A percentile compares a stretch with the other conserved stretches of the same genome.
Evolutionary conservation across 2,797 vertebrate genomes (phyloP).

Genomic region (Buphagus erythrorhynchus): DNA sequence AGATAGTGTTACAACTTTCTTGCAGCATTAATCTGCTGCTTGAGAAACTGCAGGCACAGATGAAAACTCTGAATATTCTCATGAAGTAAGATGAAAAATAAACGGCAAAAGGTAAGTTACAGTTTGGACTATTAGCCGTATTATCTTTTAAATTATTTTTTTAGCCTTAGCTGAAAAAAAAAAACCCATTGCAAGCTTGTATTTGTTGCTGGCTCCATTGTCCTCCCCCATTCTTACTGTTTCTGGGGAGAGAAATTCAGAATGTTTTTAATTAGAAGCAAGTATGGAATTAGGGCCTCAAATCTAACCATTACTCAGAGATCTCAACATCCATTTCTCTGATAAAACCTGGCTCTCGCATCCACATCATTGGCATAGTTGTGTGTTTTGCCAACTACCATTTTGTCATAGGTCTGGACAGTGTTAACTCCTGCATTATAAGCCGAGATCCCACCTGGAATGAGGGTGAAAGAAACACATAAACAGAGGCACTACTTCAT

Average conservation of each 20-base stretch:
- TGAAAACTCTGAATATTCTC: neutral
- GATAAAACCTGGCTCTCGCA: neutral
- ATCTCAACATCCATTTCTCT: neutral
- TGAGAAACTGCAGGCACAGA: neutral
- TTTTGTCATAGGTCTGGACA: neutral
- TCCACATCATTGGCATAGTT: neutral
- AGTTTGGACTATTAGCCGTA: neutral
- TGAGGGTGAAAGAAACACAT: neutral
- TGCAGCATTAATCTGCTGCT: neutral
- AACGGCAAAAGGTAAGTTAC: neutral
- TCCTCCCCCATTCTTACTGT: neutral
- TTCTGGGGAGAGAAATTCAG: neutral
- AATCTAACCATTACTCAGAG: neutral
- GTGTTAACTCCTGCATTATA: neutral
- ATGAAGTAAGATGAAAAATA: neutral
- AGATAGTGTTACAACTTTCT: neutral
- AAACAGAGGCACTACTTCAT: neutral
- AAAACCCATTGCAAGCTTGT: neutral
- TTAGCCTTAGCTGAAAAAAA: neutral
- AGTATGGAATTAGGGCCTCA: neutral
- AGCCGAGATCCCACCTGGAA: neutral
- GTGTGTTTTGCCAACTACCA: constrained; percentile 1
- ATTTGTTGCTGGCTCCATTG: neutral
- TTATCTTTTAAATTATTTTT: neutral
- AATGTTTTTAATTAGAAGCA: neutral